Evolutionary conservation across 2,888 invertebrate genomes (phyloP), one percentile per base, ranked within the genome.

Genomic region (Mesorhabditis spiculigera): DNA sequence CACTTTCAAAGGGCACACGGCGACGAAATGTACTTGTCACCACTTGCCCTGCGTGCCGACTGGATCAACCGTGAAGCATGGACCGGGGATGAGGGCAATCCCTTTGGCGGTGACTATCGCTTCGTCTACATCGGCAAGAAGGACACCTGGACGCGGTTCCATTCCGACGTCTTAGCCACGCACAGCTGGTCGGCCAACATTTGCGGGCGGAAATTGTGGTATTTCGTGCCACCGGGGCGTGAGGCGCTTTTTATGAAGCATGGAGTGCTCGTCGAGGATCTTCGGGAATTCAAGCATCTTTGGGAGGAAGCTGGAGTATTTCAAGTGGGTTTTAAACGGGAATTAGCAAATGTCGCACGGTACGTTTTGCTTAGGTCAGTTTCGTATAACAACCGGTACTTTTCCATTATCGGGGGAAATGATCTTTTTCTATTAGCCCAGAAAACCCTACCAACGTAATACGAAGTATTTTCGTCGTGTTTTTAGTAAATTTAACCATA

Each of bases 101-200:
- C 81, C 5, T 76, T 82, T 45, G 73, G 74, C 4, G 84, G 81
- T 43, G 97, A 97, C 87, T 98, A 94, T 86, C 91, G 92, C 89
- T 98, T 98, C 90, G 93, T 96, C n/a, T 98, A 98, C 86, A 93
- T 97, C 90, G 97, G 97, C 69, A 92, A 93, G 13, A 91, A 91
- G 87, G 91, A 91, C 79, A 91, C 95, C 61, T 96, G 96, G 95
- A 98, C 97, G 42, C 93, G 94, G 13, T 91, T 96, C 82, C 98
- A 98, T 88, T 90, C 91, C n/a, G 97, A 98, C 89, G 97, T 98
- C 0, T 93, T 95, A 85, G 90, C 91, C 68, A 96, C 97, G 8
- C 95, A 91, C 86, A 96, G 95, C 87, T 98, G 97, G 97, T 97
- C 97, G 43, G 93, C 93, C 0, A 98, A 98, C 88, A 90, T 97